Conservation (phyloP, 2,888 invertebrate genomes). For the Drosophila tripunctata region DNA sequence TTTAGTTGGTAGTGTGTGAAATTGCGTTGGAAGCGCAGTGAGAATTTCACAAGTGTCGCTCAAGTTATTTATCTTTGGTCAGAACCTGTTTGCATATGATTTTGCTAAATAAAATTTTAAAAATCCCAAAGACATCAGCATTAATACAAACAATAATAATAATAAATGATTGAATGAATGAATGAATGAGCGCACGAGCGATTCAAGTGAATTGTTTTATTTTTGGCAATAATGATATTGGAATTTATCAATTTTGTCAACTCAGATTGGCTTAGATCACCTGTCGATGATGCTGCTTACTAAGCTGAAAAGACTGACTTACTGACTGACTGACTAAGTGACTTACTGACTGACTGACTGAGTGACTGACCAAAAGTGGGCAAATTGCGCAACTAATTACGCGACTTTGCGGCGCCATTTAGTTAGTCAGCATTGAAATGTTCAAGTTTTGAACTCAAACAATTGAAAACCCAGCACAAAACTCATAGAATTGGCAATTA, state of each 20-base stretch:
- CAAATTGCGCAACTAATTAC: constrained; percentile 73
- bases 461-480: constrained; percentile 11
- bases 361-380: constrained; percentile 40
- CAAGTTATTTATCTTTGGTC: constrained; percentile 37
- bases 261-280: constrained; percentile 60
- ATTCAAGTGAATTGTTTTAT: constrained; percentile 36
- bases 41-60: constrained; percentile 40
- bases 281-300: constrained; percentile 18
- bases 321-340: constrained; percentile 10
- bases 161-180: constrained; percentile 16
- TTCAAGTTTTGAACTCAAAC: constrained; percentile 24
- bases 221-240: constrained; percentile 51
- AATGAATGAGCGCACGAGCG: constrained; percentile 16
- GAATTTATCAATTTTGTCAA: constrained; percentile 42
- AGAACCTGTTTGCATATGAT: constrained; percentile 45
- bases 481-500: neutral
- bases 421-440: constrained; percentile 52
- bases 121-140: constrained; percentile 25
- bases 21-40: constrained; percentile 28
- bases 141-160: constrained; percentile 21
- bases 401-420: constrained; percentile 60
- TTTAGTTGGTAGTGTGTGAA: constrained; percentile 12
- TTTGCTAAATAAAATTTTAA: constrained; percentile 28
- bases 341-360: constrained; percentile 13
- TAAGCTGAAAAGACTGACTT: constrained; percentile 7